phyloP scores from a whole-genome alignment of 2,797 vertebrate genomes.

The Pygocentrus nattereri region DNA sequence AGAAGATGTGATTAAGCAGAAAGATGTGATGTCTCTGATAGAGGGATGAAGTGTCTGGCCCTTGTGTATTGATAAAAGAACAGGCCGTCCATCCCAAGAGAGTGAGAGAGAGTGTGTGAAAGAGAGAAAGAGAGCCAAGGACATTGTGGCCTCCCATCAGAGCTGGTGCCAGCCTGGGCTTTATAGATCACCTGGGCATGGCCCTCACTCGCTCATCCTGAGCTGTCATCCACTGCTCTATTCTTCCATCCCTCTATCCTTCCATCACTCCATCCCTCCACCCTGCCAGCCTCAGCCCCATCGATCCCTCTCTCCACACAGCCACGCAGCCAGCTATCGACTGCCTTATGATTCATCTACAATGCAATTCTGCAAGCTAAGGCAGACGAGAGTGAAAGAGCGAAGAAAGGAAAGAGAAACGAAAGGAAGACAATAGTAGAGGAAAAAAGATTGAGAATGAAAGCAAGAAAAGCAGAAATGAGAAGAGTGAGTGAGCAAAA shows the following conservation, averaged over 20 bases:
- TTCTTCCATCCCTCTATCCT: background rate
- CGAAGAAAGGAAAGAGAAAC: background rate
- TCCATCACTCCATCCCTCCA: constrained; percentile 65
- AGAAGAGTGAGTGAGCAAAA: no score
- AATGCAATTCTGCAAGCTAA: constrained; percentile 61
- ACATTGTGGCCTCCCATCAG: constrained; percentile 63
- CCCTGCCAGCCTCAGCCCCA: constrained; percentile 66
- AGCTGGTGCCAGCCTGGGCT: constrained; percentile 68
- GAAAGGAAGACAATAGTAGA: background rate
- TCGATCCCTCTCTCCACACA: constrained; percentile 76
- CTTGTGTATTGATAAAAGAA: constrained; percentile 27
- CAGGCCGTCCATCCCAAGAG: constrained; percentile 38
- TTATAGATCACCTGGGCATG: constrained; percentile 76
- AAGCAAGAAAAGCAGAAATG: background rate
- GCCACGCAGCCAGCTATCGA: constrained; percentile 79
- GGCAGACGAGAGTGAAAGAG: constrained; percentile 13
- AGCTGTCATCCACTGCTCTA: constrained; percentile 61
- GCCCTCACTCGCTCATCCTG: constrained; percentile 57
- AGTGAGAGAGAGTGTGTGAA: background rate
- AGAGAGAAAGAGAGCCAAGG: constrained; percentile 51
- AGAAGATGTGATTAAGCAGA: no score
- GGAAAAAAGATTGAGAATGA: background rate
- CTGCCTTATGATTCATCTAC: constrained; percentile 82
- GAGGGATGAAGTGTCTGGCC: constrained; percentile 5
- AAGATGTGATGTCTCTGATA: background rate